A percentile compares a stretch with the other conserved stretches of the same genome.
phyloP scores from a whole-genome alignment of 2,888 invertebrate genomes.

The Cantharis rustica region DNA sequence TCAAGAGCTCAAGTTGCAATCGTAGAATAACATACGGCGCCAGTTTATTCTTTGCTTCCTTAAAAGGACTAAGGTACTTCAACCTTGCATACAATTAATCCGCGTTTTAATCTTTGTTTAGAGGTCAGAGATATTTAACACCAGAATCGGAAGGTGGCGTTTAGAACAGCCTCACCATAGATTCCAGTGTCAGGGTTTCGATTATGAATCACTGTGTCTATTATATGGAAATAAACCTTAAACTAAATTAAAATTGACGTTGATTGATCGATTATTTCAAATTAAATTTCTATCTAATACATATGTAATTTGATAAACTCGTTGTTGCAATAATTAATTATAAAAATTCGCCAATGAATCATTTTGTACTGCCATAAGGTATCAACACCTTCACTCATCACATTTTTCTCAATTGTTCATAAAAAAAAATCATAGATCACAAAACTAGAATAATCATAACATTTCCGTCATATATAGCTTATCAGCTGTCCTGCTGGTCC shows the following conservation, averaged over 20 bases:
- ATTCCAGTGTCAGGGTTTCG: slow-evolving; percentile 11
- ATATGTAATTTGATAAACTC: neutral
- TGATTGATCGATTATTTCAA: slow-evolving; percentile 10
- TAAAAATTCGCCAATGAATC: neutral
- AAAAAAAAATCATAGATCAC: too few species aligned
- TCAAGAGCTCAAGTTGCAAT: neutral
- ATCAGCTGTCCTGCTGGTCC: too few species aligned
- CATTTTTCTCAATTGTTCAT: neutral
- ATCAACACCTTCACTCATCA: neutral
- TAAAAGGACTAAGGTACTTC: slow-evolving; percentile 24
- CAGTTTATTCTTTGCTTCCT: slow-evolving; percentile 24
- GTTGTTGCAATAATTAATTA: neutral
- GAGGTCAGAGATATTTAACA: slow-evolving; percentile 20
- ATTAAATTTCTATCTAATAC: neutral
- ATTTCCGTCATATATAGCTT: too few species aligned
- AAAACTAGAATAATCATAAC: neutral
- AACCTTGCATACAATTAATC: slow-evolving; percentile 26
- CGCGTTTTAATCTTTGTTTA: slow-evolving; percentile 12
- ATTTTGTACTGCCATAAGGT: neutral
- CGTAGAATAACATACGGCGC: slow-evolving; percentile 20
- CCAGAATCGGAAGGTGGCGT: neutral
- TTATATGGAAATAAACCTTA: slow-evolving; percentile 12
- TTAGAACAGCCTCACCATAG: neutral
- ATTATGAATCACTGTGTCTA: slow-evolving; percentile 4
- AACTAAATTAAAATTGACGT: slow-evolving; percentile 13